A percentile compares a stretch with the other conserved stretches of the same genome.
Conservation (phyloP, 2,888 invertebrate genomes). For the Siphonodentalium dalli region DNA sequence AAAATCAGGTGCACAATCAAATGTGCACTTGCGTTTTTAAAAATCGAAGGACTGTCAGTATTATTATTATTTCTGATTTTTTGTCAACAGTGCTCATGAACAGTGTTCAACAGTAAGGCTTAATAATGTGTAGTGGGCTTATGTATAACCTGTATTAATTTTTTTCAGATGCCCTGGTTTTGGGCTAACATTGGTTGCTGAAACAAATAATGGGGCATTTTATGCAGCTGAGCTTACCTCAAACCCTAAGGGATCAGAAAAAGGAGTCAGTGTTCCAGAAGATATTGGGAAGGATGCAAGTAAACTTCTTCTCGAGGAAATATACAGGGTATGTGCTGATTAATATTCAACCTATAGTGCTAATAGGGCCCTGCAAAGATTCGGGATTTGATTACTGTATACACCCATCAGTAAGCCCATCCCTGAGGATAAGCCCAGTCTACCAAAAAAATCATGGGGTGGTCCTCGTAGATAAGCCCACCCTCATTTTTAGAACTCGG, state of each 20-base stretch:
- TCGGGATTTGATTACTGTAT: no score
- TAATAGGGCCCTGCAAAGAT: no score
- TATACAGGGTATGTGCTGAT: slow-evolving; percentile 70
- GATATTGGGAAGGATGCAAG: slow-evolving; percentile 88
- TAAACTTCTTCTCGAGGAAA: slow-evolving; percentile 83
- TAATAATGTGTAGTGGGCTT: no score
- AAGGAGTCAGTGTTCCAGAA: slow-evolving; percentile 80
- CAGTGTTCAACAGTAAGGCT: no score
- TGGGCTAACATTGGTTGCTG: slow-evolving; percentile 88
- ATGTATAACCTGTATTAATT: neutral
- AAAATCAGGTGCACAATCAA: no score
- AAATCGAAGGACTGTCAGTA: neutral
- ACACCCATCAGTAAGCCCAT: no score
- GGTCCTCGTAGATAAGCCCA: no score
- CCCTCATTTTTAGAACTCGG: no score
- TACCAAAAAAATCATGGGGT: no score
- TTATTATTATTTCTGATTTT: neutral
- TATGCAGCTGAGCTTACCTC: slow-evolving; percentile 66
- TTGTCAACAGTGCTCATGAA: neutral
- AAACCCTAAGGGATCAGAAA: slow-evolving; percentile 66
- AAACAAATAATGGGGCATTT: slow-evolving; percentile 81
- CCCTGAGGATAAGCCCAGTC: no score
- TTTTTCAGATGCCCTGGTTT: slow-evolving; percentile 73
- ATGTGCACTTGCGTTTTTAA: neutral
- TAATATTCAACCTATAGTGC: no score